A percentile compares a stretch with the other conserved stretches of the same genome.
Evolutionary conservation across 2,797 vertebrate species (phyloP).

Genomic region (Phaenicophaeus curvirostris): DNA sequence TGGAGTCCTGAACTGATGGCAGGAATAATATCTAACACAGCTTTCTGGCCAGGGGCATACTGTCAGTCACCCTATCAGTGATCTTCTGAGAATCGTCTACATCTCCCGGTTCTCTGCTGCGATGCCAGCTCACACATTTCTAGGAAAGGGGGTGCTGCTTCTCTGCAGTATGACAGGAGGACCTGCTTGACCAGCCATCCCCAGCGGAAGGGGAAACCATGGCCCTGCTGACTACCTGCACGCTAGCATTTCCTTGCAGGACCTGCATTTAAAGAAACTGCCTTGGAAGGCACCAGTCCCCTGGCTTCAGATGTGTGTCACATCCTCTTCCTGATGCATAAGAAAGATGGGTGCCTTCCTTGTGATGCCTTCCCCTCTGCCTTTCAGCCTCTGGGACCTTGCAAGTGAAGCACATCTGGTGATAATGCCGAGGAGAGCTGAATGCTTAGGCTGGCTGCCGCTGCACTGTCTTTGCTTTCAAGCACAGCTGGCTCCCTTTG

Average conservation of each 20-base stretch:
- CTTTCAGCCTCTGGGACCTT: not conserved
- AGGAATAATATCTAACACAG: not conserved
- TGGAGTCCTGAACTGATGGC: not conserved
- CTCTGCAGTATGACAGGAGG: not conserved
- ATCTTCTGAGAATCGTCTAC: not conserved
- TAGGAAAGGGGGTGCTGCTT: not conserved
- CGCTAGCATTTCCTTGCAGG: not conserved
- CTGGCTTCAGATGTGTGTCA: not conserved
- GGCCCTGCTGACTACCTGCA: not conserved
- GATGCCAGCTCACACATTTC: not conserved
- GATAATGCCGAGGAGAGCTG: not conserved
- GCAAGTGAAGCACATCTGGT: not conserved
- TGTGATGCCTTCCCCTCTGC: not conserved
- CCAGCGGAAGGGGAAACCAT: not conserved
- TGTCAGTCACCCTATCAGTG: not conserved
- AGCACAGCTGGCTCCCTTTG: not conserved
- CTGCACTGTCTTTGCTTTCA: not conserved
- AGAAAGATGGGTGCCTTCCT: not conserved
- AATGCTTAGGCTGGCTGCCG: not conserved
- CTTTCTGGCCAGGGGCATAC: not conserved
- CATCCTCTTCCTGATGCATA: not conserved
- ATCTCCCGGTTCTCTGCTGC: not conserved
- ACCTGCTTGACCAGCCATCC: not conserved
- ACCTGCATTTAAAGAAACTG: not conserved
- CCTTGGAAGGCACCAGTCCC: not conserved